A percentile compares a stretch with the other conserved stretches of the same genome.
Conservation (phyloP, 2,888 invertebrate species). For the Drosophila nr. perissopoda region DNA sequence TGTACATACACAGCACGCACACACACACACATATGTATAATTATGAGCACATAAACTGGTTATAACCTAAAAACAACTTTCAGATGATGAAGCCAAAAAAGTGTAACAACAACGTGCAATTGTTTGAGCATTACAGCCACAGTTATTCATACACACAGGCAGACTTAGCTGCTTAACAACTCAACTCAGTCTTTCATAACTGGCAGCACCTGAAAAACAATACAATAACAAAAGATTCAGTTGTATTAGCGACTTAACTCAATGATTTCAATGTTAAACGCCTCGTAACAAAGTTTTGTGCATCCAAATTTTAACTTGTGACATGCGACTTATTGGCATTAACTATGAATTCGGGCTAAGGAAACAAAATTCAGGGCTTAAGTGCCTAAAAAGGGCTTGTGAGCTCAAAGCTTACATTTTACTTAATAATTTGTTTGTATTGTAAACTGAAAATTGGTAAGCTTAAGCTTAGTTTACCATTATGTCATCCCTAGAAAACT, state of each 20-base stretch:
- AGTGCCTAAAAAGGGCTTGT: neutral
- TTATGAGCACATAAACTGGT: slow-evolving; percentile 67
- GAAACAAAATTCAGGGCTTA: neutral
- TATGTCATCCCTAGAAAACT: neutral
- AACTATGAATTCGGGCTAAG: slow-evolving; percentile 9
- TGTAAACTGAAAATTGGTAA: neutral
- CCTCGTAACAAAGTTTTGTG: slow-evolving; percentile 9
- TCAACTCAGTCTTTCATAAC: slow-evolving; percentile 57
- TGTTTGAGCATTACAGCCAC: slow-evolving; percentile 39
- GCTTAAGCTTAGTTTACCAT: neutral
- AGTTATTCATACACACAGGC: slow-evolving; percentile 19
- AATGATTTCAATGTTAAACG: slow-evolving; percentile 29
- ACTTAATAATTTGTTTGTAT: neutral
- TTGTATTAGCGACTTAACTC: slow-evolving; percentile 3
- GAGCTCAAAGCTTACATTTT: neutral
- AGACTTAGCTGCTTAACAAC: slow-evolving; percentile 25
- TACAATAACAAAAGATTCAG: slow-evolving; percentile 28
- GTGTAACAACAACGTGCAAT: slow-evolving; percentile 54
- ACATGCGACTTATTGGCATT: slow-evolving; percentile 11
- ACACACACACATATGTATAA: slow-evolving; percentile 16
- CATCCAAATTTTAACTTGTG: slow-evolving; percentile 4
- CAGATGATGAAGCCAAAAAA: slow-evolving; percentile 70
- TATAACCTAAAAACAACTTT: slow-evolving; percentile 54
- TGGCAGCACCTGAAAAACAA: slow-evolving; percentile 30
- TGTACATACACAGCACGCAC: neutral